Percentiles rank a stretch among this genome's conserved stretches.
These are phyloP conservation scores for Salarias fasciatus DNA, from an alignment of 2,797 vertebrate genomes.

Conservation along the genomic window DNA sequence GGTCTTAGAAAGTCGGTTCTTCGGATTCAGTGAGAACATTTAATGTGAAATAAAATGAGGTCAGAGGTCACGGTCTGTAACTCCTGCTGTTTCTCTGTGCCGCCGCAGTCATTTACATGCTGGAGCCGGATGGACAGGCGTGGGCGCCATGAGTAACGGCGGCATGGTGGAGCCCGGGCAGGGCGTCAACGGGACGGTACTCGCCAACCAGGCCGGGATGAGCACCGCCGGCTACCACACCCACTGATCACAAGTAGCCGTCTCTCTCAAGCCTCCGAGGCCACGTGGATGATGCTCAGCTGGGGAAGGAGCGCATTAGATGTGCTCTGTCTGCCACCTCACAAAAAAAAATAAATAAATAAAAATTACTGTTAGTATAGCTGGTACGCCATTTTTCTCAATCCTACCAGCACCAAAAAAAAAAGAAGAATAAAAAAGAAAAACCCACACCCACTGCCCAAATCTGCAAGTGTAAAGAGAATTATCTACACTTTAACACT, in stretches of 20 bases:
- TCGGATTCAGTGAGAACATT: too few species aligned
- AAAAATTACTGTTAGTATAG: slow-evolving; percentile 62
- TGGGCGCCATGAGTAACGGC: slow-evolving; percentile 81
- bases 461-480: slow-evolving; percentile 60
- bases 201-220: slow-evolving; percentile 90
- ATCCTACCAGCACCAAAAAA: slow-evolving; percentile 47
- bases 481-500: slow-evolving; percentile 56
- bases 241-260: slow-evolving; percentile 82
- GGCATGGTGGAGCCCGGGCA: slow-evolving; percentile 86
- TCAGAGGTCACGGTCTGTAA: too few species aligned
- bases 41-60: too few species aligned
- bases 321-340: slow-evolving; percentile 58
- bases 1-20: too few species aligned
- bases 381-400: slow-evolving; percentile 60
- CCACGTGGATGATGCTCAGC: slow-evolving; percentile 62
- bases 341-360: too few species aligned
- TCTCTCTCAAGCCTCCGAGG: slow-evolving; percentile 41
- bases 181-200: slow-evolving; percentile 90
- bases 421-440: background rate
- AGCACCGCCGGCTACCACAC: slow-evolving; percentile 92
- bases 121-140: slow-evolving; percentile 89
- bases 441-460: slow-evolving; percentile 60
- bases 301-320: slow-evolving; percentile 56
- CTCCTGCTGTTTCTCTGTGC: background rate
- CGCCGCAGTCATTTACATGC: slow-evolving; percentile 85